phyloP scores from a whole-genome alignment of 1,140 invertebrate species.

The Drosophila kohkoa region DNA sequence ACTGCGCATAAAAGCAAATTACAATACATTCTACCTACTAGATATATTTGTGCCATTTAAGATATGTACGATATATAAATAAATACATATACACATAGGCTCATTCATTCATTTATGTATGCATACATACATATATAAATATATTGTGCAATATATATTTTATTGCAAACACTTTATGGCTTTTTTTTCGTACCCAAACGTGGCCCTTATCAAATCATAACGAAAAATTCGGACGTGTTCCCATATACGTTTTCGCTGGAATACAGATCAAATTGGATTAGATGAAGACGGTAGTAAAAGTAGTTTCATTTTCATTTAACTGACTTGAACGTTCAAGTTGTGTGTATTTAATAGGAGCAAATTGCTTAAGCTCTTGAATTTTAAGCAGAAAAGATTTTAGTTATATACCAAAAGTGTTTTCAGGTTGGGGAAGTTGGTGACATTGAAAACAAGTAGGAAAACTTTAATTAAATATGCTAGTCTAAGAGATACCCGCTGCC shows the following conservation, averaged over 20 bases:
- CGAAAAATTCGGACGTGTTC: conserved; percentile 6
- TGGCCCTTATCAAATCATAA: conserved; percentile 6
- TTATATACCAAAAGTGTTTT: too few relatives aligned
- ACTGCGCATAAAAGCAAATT: conserved; percentile 77
- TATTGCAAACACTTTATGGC: conserved; percentile 41
- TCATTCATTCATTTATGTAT: conserved; percentile 28
- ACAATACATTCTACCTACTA: conserved; percentile 63
- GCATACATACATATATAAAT: conserved; percentile 50
- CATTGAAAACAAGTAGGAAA: too few relatives aligned
- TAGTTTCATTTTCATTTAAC: conserved; percentile 7
- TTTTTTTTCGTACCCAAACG: conserved; percentile 23
- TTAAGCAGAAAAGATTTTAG: too few relatives aligned
- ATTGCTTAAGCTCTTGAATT: too few relatives aligned
- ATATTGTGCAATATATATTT: conserved; percentile 67
- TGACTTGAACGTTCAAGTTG: background rate
- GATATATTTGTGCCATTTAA: conserved; percentile 21
- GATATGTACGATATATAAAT: conserved; percentile 32
- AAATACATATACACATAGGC: conserved; percentile 20
- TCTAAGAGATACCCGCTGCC: too few relatives aligned
- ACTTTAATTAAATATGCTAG: too few relatives aligned
- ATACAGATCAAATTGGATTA: background rate
- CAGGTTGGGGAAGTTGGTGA: too few relatives aligned
- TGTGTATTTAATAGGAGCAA: too few relatives aligned
- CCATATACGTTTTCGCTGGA: background rate
- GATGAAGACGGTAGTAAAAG: background rate